Conservation (phyloP, 2,888 invertebrate genomes). For the Apomyelois bistriatella region DNA sequence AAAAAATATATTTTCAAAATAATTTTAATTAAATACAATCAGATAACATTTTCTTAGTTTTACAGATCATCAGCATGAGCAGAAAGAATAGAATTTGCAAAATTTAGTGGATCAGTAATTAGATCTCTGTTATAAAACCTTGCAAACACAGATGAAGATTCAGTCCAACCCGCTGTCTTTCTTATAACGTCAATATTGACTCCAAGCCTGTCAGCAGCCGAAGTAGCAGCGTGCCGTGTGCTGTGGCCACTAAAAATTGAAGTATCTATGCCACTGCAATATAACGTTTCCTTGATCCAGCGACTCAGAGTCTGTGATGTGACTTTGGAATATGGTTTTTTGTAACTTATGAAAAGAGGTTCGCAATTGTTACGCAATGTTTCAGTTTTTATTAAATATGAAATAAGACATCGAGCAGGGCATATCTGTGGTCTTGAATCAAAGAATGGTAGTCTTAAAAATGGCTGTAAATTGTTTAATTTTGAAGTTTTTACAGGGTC, state of each 20-base stretch:
- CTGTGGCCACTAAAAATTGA: neutral
- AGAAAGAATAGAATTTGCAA: too few relatives aligned
- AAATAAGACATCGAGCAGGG: neutral
- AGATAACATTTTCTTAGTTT: too few relatives aligned
- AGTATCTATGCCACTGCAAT: neutral
- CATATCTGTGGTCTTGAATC: neutral
- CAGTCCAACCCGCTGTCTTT: constrained; percentile 4
- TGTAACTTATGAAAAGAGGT: neutral
- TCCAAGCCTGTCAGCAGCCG: neutral
- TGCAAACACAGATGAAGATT: neutral
- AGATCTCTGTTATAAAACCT: neutral
- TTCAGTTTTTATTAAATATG: neutral
- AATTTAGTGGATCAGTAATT: too few relatives aligned
- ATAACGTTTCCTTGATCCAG: neutral
- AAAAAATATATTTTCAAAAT: too few relatives aligned
- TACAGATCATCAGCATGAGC: too few relatives aligned
- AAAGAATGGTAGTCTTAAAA: neutral
- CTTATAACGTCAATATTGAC: constrained; percentile 1
- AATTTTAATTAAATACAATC: too few relatives aligned
- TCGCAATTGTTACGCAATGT: neutral
- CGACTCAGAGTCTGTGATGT: neutral
- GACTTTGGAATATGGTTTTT: neutral
- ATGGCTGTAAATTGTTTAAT: neutral
- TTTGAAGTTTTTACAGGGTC: neutral
- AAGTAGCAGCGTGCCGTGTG: constrained; percentile 6